A percentile compares a stretch with the other conserved stretches of the same genome.
Conservation (phyloP, 1,140 invertebrate genomes). For the Trachymyrmex cornetzi region DNA sequence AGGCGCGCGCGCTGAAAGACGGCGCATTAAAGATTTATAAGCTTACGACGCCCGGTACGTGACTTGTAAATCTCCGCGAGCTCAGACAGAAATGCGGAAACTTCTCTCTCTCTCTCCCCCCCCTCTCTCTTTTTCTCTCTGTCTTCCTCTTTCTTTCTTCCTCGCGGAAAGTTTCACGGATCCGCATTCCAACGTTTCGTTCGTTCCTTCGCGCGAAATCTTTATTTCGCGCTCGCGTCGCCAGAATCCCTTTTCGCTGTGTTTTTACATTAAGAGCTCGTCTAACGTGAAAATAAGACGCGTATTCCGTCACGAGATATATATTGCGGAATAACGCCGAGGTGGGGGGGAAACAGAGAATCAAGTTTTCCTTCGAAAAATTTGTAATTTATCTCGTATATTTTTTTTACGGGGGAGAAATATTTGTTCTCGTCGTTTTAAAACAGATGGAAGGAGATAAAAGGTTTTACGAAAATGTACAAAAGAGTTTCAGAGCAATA, state of each 20-base stretch:
- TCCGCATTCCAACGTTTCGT: slow-evolving; percentile 36
- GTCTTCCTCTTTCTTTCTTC: neutral
- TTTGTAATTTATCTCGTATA: slow-evolving; percentile 51
- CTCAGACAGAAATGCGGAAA: slow-evolving; percentile 41
- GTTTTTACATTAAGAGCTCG: slow-evolving; percentile 54
- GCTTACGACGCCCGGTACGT: slow-evolving; percentile 51
- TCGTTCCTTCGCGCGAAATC: slow-evolving; percentile 38
- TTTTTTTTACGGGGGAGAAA: neutral
- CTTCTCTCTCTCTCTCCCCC: neutral
- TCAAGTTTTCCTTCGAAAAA: slow-evolving; percentile 29
- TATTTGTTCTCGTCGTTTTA: slow-evolving; percentile 19
- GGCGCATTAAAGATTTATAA: slow-evolving; percentile 63
- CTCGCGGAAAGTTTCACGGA: slow-evolving; percentile 33
- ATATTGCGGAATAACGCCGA: slow-evolving; percentile 34
- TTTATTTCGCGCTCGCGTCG: slow-evolving; percentile 45
- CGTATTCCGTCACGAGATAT: slow-evolving; percentile 36
- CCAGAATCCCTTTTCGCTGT: slow-evolving; percentile 28
- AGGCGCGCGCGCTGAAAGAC: slow-evolving; percentile 56
- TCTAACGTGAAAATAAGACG: slow-evolving; percentile 47
- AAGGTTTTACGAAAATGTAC: neutral
- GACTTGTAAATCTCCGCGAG: slow-evolving; percentile 55
- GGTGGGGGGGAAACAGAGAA: neutral
- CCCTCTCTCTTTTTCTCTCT: neutral
- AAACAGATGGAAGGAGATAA: neutral
- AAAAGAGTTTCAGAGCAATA: neutral